Evolutionary conservation across 2,797 vertebrate species (phyloP), one percentile per base, ranked within the genome.

Genomic region (Vireo griseus): DNA sequence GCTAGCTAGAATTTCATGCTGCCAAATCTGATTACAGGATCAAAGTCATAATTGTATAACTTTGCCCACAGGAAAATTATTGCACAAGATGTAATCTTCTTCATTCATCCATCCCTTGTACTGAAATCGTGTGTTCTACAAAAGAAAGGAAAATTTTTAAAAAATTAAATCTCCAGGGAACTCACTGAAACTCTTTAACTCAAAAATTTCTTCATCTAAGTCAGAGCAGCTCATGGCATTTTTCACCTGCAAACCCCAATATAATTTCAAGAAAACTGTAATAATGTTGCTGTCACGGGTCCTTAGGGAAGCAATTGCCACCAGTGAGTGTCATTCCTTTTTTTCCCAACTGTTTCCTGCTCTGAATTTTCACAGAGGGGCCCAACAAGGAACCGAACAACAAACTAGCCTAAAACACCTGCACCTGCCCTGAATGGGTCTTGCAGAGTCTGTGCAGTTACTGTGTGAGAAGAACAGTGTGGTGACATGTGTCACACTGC

Each of bases 11-110:
- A 74, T 83, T 81, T 77, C 31, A 57, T 58, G 35, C n/a, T 86
- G 74, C 59, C 83, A 93, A 72, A 91, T 78, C 66, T 92, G 86
- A 94, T 75, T 86, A 28, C 31, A 78, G 50, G 33, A 76, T 91
- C 54, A 68, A 84, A 94, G 82, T 68, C 40, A 54, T 55, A 78
- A 62, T 31, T 72, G 16, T 45, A 69, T 72, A 72, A 78, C 18
- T 61, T 88, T 54, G 31, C 47, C 73, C 1, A 0, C 9, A 65
- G 58, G 50, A 80, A 48, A 74, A 81, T 14, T 29, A 57, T 39
- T 79, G 40, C 61, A 83, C 19, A 74, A 80, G 31, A 35, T 61
- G 13, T 55, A 50, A 88, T 82, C 45, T n/a, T 80, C 31, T 91
- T 93, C 75, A 83, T 80, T 88, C 44, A 57, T 54, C 0, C 16